These are phyloP conservation scores for Eudyptes chrysolophus DNA, from an alignment of 2,113 vertebrate species.

Conservation along the genomic window DNA sequence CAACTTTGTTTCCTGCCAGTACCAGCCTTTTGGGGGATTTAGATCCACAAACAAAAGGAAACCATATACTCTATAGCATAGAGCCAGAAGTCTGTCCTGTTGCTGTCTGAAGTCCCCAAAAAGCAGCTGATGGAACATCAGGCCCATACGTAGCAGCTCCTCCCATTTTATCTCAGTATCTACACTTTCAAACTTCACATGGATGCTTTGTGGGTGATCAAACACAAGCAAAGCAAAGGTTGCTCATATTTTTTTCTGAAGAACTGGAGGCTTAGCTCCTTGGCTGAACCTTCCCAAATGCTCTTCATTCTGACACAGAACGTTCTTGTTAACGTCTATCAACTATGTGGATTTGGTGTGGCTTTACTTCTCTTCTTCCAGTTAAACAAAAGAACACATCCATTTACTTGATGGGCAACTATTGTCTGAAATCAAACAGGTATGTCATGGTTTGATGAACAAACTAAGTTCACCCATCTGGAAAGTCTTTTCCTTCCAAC, in stretches of 20 bases:
- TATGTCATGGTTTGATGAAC: not conserved
- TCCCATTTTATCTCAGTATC: not conserved
- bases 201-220: not conserved
- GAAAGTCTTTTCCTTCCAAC: not conserved
- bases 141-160: not conserved
- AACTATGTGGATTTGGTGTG: not conserved
- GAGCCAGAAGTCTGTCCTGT: not conserved
- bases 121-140: not conserved
- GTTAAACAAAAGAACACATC: not conserved
- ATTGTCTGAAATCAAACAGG: constrained; percentile 2
- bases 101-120: not conserved
- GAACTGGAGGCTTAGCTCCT: not conserved
- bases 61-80: not conserved
- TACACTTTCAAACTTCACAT: not conserved
- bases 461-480: not conserved
- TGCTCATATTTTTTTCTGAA: not conserved
- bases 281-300: not conserved
- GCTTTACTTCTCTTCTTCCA: not conserved
- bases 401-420: not conserved
- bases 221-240: not conserved
- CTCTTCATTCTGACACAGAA: not conserved
- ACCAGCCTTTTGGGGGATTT: not conserved
- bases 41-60: not conserved
- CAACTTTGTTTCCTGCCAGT: not conserved
- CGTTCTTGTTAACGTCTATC: not conserved